A percentile compares a stretch with the other conserved stretches of the same genome.
Conservation (phyloP, 2,113 vertebrate species). For the Psophia crepitans region DNA sequence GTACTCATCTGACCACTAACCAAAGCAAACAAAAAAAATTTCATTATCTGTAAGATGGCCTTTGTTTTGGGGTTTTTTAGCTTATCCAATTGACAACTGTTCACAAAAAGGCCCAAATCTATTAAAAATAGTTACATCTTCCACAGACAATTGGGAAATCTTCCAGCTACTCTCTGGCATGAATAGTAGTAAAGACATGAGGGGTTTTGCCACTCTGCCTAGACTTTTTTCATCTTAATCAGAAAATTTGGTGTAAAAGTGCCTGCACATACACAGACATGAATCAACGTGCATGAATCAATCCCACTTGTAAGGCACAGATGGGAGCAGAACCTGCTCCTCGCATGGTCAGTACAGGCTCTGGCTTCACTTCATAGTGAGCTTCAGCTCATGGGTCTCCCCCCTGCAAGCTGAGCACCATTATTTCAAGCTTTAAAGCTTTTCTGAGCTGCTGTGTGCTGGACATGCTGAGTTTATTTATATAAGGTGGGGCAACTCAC, state of each 20-base stretch:
- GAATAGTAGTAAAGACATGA: neutral
- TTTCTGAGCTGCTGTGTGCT: neutral
- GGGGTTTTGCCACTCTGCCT: neutral
- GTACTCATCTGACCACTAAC: neutral
- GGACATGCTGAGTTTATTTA: neutral
- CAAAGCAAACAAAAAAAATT: neutral
- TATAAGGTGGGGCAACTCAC: neutral
- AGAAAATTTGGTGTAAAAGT: neutral
- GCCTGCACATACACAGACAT: fast-evolving
- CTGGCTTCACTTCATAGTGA: neutral
- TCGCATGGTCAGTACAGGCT: neutral
- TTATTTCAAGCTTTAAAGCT: neutral
- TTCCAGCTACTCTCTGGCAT: neutral
- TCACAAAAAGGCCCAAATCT: neutral
- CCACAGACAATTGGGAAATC: neutral
- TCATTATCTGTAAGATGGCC: neutral
- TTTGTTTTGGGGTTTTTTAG: neutral
- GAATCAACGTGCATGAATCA: neutral
- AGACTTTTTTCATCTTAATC: neutral
- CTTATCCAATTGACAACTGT: neutral
- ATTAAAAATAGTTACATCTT: neutral
- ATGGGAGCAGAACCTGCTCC: neutral
- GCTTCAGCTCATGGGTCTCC: neutral
- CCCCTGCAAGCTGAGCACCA: neutral
- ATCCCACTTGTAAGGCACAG: neutral